Conservation (phyloP, 1,140 invertebrate species). For the Trachymyrmex cornetzi region DNA sequence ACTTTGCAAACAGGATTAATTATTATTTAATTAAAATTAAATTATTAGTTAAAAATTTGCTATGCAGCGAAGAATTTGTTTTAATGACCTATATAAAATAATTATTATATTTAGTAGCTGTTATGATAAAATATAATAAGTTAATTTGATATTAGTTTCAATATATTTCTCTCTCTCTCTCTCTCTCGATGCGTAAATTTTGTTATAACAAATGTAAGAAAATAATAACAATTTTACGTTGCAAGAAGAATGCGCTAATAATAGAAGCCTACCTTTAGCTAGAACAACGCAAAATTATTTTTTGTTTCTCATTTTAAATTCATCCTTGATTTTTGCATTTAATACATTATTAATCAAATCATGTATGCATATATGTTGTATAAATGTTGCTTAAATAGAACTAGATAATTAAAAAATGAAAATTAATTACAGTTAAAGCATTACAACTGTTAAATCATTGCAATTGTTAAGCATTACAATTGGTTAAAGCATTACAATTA, state of each 20-base stretch:
- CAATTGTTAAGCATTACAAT: too few species aligned
- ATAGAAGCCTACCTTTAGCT: neutral
- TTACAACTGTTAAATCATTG: neutral
- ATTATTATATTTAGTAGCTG: neutral
- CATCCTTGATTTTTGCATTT: neutral
- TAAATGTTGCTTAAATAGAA: neutral
- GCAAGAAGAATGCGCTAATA: neutral
- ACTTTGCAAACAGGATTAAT: neutral
- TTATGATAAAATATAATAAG: neutral
- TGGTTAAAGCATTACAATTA: neutral
- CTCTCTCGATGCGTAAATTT: neutral
- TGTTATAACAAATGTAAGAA: neutral
- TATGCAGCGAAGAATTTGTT: neutral
- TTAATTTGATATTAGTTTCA: neutral
- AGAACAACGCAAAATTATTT: neutral
- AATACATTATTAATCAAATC: slow-evolving; percentile 18
- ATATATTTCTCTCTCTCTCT: too few species aligned
- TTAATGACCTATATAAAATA: neutral
- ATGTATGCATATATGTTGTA: neutral
- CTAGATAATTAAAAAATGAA: neutral
- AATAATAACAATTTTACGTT: slow-evolving; percentile 2
- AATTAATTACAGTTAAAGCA: neutral
- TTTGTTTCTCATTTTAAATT: neutral
- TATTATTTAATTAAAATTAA: neutral
- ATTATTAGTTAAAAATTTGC: slow-evolving; percentile 21